phyloP scores from a whole-genome alignment of 1,140 invertebrate genomes.

The Samia ricini region DNA sequence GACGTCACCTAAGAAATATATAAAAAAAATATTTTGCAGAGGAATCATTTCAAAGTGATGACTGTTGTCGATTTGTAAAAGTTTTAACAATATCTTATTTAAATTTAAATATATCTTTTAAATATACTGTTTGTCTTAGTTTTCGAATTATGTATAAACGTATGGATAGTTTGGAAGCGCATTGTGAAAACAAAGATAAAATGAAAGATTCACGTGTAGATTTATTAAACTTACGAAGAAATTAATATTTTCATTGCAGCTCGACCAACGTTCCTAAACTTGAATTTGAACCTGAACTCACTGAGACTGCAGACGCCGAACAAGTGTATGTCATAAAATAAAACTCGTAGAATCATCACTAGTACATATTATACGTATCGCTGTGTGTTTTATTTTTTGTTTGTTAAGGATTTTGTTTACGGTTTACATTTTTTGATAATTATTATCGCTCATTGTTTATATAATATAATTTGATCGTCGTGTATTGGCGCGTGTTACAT shows the following conservation, averaged over 20 bases:
- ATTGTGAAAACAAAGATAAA: not conserved
- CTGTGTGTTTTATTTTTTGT: constrained; percentile 53
- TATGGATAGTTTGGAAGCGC: not conserved
- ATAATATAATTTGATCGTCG: not conserved
- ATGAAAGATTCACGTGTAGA: not conserved
- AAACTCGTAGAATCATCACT: constrained; percentile 58
- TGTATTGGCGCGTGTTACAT: not conserved
- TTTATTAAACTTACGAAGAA: not conserved
- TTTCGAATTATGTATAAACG: not conserved
- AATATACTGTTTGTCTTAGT: not conserved
- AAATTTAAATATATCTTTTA: too few species aligned
- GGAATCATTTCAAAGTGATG: too few species aligned
- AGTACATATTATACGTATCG: too few species aligned
- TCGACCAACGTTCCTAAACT: constrained; percentile 97
- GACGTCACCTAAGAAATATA: too few species aligned
- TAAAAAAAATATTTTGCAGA: too few species aligned
- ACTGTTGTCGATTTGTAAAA: too few species aligned
- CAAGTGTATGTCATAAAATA: constrained; percentile 83
- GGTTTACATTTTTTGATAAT: constrained; percentile 37
- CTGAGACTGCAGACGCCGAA: constrained; percentile 91
- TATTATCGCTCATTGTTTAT: constrained; percentile 6
- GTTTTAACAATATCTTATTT: too few species aligned
- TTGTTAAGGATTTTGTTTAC: constrained; percentile 23
- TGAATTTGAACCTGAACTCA: constrained; percentile 95
- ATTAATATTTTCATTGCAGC: constrained; percentile 86